A percentile compares a stretch with the other conserved stretches of the same genome.
Conservation (phyloP, 2,797 vertebrate genomes). For the Parauchenoglanis punctatus region DNA sequence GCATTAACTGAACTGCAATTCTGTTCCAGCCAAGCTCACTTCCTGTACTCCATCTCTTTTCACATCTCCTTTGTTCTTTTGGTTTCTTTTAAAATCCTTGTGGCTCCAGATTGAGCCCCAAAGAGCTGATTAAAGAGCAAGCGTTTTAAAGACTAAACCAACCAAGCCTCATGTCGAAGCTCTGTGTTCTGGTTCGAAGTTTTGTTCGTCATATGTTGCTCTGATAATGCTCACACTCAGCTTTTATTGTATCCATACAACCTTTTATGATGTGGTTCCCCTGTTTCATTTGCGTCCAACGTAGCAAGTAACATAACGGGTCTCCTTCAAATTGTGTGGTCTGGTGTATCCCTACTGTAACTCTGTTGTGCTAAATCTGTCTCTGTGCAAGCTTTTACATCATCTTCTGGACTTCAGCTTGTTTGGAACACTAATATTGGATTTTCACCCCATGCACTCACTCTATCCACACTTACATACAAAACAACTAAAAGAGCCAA, state of each 20-base stretch:
- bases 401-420: conserved; percentile 42
- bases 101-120: conserved; percentile 27
- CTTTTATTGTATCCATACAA: conserved; percentile 27
- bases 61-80: conserved; percentile 37
- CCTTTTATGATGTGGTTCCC: conserved; percentile 41
- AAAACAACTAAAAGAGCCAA: conserved; percentile 36
- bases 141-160: conserved; percentile 43
- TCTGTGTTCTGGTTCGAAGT: conserved; percentile 25
- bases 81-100: conserved; percentile 33
- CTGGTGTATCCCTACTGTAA: conserved; percentile 42
- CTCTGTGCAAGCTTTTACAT: conserved; percentile 33
- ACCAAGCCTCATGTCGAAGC: conserved; percentile 3
- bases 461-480: conserved; percentile 22
- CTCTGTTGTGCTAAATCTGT: conserved; percentile 18
- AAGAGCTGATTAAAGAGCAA: conserved; percentile 43
- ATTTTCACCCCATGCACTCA: conserved; percentile 41
- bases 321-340: conserved; percentile 23
- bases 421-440: conserved; percentile 49
- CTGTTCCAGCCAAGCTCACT: background rate
- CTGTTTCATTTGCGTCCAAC: conserved; percentile 35
- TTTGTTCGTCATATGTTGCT: conserved; percentile 19
- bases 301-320: conserved; percentile 13
- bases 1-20: conserved; percentile 2
- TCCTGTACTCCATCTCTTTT: conserved; percentile 29
- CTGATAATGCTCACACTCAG: conserved; percentile 16